Percentiles rank a stretch among this genome's conserved stretches.
phyloP scores from a whole-genome alignment of 2,797 vertebrate species.

The Lindbergichthys nudifrons region DNA sequence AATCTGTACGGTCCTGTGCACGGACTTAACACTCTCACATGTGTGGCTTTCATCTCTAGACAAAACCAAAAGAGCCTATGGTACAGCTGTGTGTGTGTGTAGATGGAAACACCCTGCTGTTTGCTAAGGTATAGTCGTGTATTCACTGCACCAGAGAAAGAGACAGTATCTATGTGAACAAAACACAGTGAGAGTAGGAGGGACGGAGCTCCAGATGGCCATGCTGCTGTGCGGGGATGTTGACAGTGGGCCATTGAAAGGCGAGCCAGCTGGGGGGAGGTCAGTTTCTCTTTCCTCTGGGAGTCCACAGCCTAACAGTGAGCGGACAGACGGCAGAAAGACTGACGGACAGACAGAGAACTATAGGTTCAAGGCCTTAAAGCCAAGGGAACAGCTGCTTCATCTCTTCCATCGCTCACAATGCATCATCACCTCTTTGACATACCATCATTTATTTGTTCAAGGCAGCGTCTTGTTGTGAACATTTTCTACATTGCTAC shows the following conservation, averaged over 20 bases:
- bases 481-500: conserved; percentile 17
- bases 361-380: conserved; percentile 47
- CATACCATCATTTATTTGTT: neutral
- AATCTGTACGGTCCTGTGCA: conserved; percentile 55
- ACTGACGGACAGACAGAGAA: conserved; percentile 34
- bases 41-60: conserved; percentile 59
- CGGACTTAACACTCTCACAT: conserved; percentile 48
- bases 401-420: conserved; percentile 8
- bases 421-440: conserved; percentile 12
- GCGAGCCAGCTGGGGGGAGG: conserved; percentile 63
- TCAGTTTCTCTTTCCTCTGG: conserved; percentile 51
- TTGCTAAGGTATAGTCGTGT: conserved; percentile 35
- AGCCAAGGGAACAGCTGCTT: conserved; percentile 44
- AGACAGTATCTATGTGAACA: conserved; percentile 43
- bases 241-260: conserved; percentile 56
- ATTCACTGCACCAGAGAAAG: conserved; percentile 34
- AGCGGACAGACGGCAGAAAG: conserved; percentile 39
- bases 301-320: conserved; percentile 30
- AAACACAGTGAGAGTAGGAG: conserved; percentile 44
- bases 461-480: neutral
- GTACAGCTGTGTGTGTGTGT: conserved; percentile 67
- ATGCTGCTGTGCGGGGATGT: conserved; percentile 62
- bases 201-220: conserved; percentile 65
- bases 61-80: conserved; percentile 62
- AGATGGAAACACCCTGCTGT: conserved; percentile 58